A percentile compares a stretch with the other conserved stretches of the same genome.
Conservation (phyloP, 2,888 invertebrate genomes). For the Meandrusa payeni region DNA sequence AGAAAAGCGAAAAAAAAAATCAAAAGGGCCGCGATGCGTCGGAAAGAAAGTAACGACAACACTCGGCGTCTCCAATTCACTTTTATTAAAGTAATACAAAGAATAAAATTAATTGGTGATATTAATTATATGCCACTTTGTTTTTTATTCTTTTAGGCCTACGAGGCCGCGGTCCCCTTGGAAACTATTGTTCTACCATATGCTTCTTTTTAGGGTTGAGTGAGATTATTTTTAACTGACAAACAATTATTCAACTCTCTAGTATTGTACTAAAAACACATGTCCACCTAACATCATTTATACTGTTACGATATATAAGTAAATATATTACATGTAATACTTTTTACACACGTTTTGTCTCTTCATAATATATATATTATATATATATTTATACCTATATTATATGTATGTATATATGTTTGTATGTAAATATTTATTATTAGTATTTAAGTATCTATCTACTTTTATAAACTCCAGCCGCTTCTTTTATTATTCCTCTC, state of each 20-base stretch:
- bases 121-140: conserved; percentile 72
- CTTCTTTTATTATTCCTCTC: no score
- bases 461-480: no score
- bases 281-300: no score
- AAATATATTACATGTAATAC: no score
- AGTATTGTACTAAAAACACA: no score
- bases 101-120: conserved; percentile 68
- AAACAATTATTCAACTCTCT: conserved; percentile 3
- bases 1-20: conserved; percentile 40
- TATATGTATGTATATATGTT: no score
- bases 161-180: conserved; percentile 27
- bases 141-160: conserved; percentile 46
- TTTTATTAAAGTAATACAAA: conserved; percentile 50
- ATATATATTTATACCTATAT: no score
- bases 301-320: no score
- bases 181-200: conserved; percentile 47
- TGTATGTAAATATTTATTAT: no score
- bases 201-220: conserved; percentile 40
- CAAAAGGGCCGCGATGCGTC: conserved; percentile 37
- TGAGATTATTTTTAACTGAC: conserved; percentile 26
- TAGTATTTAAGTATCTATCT: no score
- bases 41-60: conserved; percentile 35
- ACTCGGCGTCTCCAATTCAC: conserved; percentile 33
- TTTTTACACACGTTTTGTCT: no score
- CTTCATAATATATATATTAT: no score